Evolutionary conservation across 1,140 invertebrate species (phyloP).

Genomic region (Panagrolaimus sp.): DNA sequence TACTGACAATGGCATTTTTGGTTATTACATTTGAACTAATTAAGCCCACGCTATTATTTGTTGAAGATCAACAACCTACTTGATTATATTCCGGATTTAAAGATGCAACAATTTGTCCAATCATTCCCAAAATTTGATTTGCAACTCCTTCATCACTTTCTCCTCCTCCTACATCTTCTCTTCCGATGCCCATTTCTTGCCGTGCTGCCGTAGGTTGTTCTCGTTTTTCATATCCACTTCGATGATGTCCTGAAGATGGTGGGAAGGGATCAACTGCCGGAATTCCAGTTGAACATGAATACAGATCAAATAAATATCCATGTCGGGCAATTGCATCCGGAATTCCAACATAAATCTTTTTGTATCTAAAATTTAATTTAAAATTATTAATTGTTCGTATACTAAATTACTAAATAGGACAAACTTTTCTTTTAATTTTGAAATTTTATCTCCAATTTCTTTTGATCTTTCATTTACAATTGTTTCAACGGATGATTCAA

Average conservation of each 20-base stretch:
- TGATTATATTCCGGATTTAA: too few relatives aligned
- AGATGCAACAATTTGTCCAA: too few relatives aligned
- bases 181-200: too few relatives aligned
- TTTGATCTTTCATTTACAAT: too few relatives aligned
- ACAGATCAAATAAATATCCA: neutral
- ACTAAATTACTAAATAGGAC: too few relatives aligned
- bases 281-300: neutral
- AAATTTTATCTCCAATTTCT: too few relatives aligned
- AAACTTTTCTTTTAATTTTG: too few relatives aligned
- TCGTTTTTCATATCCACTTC: too few relatives aligned
- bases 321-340: conserved; percentile 8
- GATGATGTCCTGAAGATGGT: neutral
- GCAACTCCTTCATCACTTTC: too few relatives aligned
- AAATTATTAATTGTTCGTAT: neutral
- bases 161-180: too few relatives aligned
- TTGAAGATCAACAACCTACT: neutral
- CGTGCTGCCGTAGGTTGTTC: too few relatives aligned
- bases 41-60: neutral
- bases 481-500: neutral
- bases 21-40: conserved; percentile 6
- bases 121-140: too few relatives aligned
- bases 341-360: conserved; percentile 10
- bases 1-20: neutral
- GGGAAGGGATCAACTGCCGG: neutral
- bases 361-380: neutral